Conservation (phyloP, 1,140 invertebrate genomes). For the Whitmania pigra region DNA sequence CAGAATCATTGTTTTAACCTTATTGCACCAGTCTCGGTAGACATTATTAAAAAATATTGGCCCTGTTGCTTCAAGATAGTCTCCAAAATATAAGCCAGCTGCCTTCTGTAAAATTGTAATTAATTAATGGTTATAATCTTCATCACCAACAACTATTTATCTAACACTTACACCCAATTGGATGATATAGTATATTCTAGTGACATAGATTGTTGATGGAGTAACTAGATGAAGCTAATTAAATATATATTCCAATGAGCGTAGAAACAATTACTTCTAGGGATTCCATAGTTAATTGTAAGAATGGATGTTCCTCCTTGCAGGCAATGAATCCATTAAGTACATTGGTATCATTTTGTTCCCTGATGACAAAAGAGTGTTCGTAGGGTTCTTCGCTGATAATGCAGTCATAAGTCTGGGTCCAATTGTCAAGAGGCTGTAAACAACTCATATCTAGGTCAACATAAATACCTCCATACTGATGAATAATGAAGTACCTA, state of each 20-base stretch:
- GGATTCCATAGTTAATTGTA: conserved; percentile 16
- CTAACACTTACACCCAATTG: too few species aligned
- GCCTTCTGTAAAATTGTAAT: background rate
- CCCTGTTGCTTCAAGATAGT: conserved; percentile 12
- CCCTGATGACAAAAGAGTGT: conserved; percentile 18
- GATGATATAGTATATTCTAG: too few species aligned
- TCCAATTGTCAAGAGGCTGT: conserved; percentile 22
- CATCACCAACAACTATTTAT: too few species aligned
- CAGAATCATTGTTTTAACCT: background rate
- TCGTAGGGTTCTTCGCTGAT: conserved; percentile 18
- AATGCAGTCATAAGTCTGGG: conserved; percentile 14
- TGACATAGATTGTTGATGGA: too few species aligned
- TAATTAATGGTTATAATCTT: too few species aligned
- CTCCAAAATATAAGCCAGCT: conserved; percentile 8
- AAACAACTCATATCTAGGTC: conserved; percentile 22
- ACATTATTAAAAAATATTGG: conserved; percentile 9
- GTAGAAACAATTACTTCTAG: background rate
- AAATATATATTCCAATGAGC: background rate
- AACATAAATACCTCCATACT: conserved; percentile 22
- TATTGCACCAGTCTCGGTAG: background rate
- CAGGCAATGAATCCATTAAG: conserved; percentile 20
- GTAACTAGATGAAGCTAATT: too few species aligned
- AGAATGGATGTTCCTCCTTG: conserved; percentile 18
- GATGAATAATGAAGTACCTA: conserved; percentile 22
- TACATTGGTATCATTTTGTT: conserved; percentile 6